phyloP scores from a whole-genome alignment of 1,140 invertebrate species.

The Scaptodrosophila lebanonensis region DNA sequence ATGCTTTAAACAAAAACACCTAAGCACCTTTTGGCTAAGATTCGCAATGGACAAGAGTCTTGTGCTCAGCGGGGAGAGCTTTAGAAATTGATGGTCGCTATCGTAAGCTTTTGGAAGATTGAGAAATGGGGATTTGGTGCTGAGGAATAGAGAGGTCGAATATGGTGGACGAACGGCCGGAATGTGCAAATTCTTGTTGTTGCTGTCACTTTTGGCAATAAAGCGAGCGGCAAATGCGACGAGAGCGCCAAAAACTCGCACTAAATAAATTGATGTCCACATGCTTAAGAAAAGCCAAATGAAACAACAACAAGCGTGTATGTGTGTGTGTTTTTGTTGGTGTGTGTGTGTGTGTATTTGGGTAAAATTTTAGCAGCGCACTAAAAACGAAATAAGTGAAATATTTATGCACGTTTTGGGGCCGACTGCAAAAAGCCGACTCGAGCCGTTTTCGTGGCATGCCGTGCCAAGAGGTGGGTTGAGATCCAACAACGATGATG shows the following conservation, averaged over 20 bases:
- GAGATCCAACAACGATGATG: too few relatives aligned
- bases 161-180: constrained; percentile 28
- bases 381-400: constrained; percentile 66
- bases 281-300: constrained; percentile 42
- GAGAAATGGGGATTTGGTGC: too few relatives aligned
- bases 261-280: constrained; percentile 68
- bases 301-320: neutral
- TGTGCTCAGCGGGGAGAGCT: constrained; percentile 23
- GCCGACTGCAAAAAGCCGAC: neutral
- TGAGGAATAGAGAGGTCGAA: too few relatives aligned
- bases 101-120: constrained; percentile 11
- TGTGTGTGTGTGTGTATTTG: too few relatives aligned
- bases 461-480: too few relatives aligned
- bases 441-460: too few relatives aligned
- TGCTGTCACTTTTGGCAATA: constrained; percentile 4
- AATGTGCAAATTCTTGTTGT: constrained; percentile 52
- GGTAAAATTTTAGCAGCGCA: neutral
- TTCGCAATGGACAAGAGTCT: constrained; percentile 15
- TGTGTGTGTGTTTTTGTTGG: too few relatives aligned
- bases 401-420: constrained; percentile 61
- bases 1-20: constrained; percentile 29
- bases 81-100: constrained; percentile 12
- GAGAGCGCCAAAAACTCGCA: constrained; percentile 20
- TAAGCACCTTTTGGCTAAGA: constrained; percentile 29
- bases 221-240: neutral